Conservation (phyloP, 2,113 vertebrate genomes). For the Phalacrocorax aristotelis region DNA sequence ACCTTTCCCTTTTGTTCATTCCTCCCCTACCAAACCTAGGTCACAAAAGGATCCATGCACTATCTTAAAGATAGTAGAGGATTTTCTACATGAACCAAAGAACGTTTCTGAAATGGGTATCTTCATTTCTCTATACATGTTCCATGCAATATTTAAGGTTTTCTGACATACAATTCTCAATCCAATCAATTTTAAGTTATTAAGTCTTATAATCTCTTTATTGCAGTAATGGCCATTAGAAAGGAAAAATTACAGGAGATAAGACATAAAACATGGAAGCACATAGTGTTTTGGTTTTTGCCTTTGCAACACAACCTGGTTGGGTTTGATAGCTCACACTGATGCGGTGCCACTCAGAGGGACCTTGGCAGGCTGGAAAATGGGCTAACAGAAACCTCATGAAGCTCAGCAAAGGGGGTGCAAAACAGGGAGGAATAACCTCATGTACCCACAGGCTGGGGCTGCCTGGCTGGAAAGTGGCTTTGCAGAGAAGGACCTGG, state of each 20-base stretch:
- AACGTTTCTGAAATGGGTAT: neutral
- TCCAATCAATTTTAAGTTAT: neutral
- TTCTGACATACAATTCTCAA: neutral
- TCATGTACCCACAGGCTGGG: neutral
- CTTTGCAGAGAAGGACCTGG: neutral
- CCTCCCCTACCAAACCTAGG: neutral
- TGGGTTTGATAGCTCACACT: neutral
- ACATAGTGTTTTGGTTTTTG: rapidly evolving
- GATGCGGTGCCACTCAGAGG: neutral
- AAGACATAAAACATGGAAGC: neutral
- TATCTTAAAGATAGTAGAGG: neutral
- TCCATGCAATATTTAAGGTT: neutral
- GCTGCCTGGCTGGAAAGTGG: neutral
- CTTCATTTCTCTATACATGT: neutral
- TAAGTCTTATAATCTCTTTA: neutral
- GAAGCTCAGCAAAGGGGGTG: neutral
- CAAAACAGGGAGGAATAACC: neutral
- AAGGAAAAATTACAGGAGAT: neutral
- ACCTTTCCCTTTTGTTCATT: neutral
- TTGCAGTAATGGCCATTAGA: neutral
- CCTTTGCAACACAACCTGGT: neutral
- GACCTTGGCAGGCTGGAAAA: neutral
- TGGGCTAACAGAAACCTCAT: neutral
- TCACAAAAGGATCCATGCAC: neutral
- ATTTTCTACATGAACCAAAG: neutral